Conservation (phyloP, 2,113 vertebrate species). For the Corythornis madagascariensis region DNA sequence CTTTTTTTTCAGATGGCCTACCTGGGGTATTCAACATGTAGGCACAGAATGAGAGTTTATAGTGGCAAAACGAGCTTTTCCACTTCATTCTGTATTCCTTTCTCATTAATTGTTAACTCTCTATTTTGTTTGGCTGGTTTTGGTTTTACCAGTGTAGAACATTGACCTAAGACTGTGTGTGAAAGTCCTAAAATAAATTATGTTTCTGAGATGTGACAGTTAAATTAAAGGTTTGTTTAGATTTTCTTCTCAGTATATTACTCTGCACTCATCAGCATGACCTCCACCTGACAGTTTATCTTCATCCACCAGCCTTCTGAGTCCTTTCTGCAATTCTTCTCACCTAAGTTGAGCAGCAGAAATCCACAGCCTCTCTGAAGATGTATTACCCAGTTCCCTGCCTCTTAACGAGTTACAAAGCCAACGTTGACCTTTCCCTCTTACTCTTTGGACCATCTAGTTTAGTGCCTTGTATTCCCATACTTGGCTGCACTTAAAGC, state of each 20-base stretch:
- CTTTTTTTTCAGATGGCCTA: not conserved
- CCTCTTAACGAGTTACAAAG: not conserved
- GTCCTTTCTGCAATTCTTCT: not conserved
- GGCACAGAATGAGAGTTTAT: not conserved
- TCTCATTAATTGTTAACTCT: constrained; percentile 13
- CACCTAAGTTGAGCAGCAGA: not conserved
- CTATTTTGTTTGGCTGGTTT: not conserved
- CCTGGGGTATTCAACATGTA: not conserved
- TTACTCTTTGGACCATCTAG: not conserved
- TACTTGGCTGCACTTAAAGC: not conserved
- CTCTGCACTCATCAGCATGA: not conserved
- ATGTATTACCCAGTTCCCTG: not conserved
- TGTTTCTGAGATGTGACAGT: not conserved
- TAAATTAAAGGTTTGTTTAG: constrained; percentile 15
- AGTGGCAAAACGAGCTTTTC: not conserved
- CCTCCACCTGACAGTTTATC: not conserved
- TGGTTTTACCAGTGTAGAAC: not conserved
- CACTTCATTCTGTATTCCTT: not conserved
- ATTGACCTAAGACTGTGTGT: not conserved
- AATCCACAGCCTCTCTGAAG: not conserved
- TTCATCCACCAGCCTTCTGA: not conserved
- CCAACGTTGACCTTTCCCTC: not conserved
- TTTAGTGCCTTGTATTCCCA: not conserved
- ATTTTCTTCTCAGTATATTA: not conserved
- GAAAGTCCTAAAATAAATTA: not conserved